A percentile compares a stretch with the other conserved stretches of the same genome.
These are phyloP conservation scores for Ciconia nigra DNA, from an alignment of 2,797 vertebrate species.

Conservation along the genomic window DNA sequence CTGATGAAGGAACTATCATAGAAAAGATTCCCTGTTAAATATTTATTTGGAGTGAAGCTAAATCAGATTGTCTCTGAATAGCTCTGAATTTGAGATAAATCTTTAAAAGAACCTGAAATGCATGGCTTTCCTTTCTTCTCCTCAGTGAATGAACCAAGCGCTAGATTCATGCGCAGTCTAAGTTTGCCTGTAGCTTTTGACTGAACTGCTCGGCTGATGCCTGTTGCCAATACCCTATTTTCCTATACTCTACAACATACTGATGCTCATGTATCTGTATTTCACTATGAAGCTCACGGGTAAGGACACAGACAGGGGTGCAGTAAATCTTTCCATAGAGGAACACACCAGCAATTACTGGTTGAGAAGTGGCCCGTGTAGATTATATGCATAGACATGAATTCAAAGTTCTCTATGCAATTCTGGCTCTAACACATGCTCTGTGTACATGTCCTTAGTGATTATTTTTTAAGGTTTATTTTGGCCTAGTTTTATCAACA, in stretches of 20 bases:
- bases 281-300: fast-evolving
- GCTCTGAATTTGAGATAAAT: neutral
- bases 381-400: neutral
- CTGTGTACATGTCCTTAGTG: fast-evolving
- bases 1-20: neutral
- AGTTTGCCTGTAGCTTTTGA: neutral
- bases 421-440: neutral
- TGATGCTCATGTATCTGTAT: neutral
- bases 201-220: neutral
- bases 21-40: neutral
- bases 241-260: neutral
- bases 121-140: neutral
- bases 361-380: neutral
- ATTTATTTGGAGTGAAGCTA: neutral
- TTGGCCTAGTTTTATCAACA: neutral
- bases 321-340: neutral
- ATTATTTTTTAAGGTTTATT: neutral
- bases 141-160: neutral
- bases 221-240: neutral
- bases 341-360: neutral
- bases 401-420: neutral
- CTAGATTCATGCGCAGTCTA: neutral
- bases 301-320: neutral
- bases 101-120: neutral
- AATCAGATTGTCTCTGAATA: neutral